A percentile compares a stretch with the other conserved stretches of the same genome.
Conservation (phyloP, 2,113 vertebrate species). For the Hyaena hyaena region DNA sequence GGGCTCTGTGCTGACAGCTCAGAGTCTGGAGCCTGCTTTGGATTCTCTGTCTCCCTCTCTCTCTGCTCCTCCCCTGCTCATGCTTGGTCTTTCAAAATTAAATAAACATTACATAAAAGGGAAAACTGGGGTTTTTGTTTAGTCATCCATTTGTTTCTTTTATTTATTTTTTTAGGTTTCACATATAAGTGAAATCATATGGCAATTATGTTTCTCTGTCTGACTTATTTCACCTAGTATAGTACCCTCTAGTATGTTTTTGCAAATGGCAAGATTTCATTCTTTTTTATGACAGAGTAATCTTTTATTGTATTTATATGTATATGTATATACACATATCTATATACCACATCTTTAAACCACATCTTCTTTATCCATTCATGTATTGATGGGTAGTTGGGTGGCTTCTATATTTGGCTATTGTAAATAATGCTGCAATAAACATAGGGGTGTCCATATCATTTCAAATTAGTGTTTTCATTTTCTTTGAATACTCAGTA, state of each 20-base stretch:
- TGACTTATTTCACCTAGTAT: not conserved
- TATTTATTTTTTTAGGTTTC: not conserved
- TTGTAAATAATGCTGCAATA: not conserved
- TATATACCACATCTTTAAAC: not conserved
- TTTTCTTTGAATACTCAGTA: not conserved
- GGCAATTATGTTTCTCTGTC: not conserved
- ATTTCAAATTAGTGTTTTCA: not conserved
- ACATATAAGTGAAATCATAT: not conserved
- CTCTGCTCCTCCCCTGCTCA: too few species aligned
- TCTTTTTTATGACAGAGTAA: not conserved
- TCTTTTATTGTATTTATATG: too few species aligned
- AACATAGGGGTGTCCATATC: not conserved
- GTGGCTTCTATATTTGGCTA: not conserved
- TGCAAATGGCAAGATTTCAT: not conserved
- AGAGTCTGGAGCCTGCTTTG: too few species aligned
- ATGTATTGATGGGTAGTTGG: not conserved
- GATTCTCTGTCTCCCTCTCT: too few species aligned
- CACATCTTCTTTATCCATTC: not conserved
- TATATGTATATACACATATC: not conserved
- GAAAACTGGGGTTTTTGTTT: not conserved
- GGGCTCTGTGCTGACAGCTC: too few species aligned
- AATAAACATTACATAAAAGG: too few species aligned
- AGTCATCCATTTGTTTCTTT: not conserved
- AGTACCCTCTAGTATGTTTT: not conserved
- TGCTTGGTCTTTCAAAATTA: too few species aligned